A percentile compares a stretch with the other conserved stretches of the same genome.
Conservation (phyloP, 53 echinoderm and acorn worm species). For the Patiria pectinifera region DNA sequence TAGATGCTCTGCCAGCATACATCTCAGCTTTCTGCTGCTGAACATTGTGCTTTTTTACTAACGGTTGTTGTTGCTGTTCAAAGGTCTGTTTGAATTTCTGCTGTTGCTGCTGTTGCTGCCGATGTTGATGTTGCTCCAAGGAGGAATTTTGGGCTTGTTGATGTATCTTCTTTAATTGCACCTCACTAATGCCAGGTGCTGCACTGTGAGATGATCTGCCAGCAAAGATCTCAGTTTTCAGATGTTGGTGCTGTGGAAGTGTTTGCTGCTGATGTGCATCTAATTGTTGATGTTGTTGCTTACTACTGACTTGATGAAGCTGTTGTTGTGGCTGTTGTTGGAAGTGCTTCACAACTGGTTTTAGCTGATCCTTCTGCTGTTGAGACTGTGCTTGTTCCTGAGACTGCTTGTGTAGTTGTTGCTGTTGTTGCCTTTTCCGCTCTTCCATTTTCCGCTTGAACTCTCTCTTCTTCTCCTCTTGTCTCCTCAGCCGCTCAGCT, state of each 20-base stretch:
- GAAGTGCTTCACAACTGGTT: not conserved
- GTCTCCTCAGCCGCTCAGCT: slow-evolving; percentile 86
- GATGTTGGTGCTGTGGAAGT: not conserved
- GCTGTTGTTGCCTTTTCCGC: slow-evolving; percentile 34
- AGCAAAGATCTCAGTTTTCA: not conserved
- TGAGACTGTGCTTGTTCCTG: not conserved
- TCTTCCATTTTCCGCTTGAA: slow-evolving; percentile 85
- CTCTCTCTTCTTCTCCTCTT: slow-evolving; percentile 85
- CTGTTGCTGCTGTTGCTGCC: not conserved
- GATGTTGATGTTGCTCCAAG: not conserved
- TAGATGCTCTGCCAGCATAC: not conserved
- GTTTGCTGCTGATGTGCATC: not conserved
- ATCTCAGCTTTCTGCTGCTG: not conserved
- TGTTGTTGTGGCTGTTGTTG: not conserved
- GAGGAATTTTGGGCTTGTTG: not conserved
- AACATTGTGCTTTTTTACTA: not conserved
- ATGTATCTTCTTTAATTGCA: not conserved
- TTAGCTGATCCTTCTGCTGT: slow-evolving; percentile 2
- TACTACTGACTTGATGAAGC: not conserved
- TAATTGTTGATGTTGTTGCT: too few species aligned
- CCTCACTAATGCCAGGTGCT: too few species aligned
- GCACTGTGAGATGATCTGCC: too few species aligned
- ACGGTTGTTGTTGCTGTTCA: not conserved
- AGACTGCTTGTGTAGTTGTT: not conserved
- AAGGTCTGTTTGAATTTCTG: not conserved